These are phyloP conservation scores for Limenitis camilla DNA, from an alignment of 2,888 invertebrate species.

Conservation along the genomic window DNA sequence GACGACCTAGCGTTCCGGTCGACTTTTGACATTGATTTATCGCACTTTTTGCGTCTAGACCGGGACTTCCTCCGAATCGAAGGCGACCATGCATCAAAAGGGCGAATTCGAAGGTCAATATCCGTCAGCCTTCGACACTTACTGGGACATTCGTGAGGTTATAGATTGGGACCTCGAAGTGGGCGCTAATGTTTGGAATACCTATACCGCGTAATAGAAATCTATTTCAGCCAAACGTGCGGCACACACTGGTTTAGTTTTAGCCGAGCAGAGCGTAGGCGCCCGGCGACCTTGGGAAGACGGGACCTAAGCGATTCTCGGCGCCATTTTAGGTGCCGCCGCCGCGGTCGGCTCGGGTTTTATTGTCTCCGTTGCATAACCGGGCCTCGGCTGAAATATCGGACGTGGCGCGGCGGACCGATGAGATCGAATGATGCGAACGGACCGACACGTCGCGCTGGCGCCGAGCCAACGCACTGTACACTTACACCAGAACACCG, in stretches of 20 bases:
- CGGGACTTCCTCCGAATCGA: slow-evolving; percentile 35
- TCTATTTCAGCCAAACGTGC: slow-evolving; percentile 63
- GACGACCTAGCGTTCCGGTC: slow-evolving; percentile 38
- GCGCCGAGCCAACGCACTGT: slow-evolving; percentile 38
- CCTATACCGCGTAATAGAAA: slow-evolving; percentile 58
- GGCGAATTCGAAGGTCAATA: slow-evolving; percentile 32
- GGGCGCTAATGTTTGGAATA: slow-evolving; percentile 49
- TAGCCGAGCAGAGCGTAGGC: slow-evolving; percentile 68
- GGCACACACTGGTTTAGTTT: slow-evolving; percentile 57
- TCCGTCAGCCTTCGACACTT: slow-evolving; percentile 36
- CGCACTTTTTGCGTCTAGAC: slow-evolving; percentile 42
- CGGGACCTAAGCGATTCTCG: slow-evolving; percentile 63
- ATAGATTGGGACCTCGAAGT: not conserved
- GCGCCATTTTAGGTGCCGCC: slow-evolving; percentile 70
- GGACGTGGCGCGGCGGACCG: slow-evolving; percentile 42
- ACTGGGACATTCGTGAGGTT: slow-evolving; percentile 15
- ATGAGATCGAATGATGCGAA: slow-evolving; percentile 43
- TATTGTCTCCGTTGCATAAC: slow-evolving; percentile 73
- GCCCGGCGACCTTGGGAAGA: slow-evolving; percentile 63
- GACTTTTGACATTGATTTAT: slow-evolving; percentile 51
- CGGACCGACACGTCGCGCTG: slow-evolving; percentile 31
- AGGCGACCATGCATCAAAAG: not conserved
- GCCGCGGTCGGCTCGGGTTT: slow-evolving; percentile 66
- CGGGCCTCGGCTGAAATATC: slow-evolving; percentile 55
- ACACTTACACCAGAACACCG: slow-evolving; percentile 97